Base-by-base conservation (phyloP, 1,140 invertebrate species). In the Olivierus martensii region DNA sequence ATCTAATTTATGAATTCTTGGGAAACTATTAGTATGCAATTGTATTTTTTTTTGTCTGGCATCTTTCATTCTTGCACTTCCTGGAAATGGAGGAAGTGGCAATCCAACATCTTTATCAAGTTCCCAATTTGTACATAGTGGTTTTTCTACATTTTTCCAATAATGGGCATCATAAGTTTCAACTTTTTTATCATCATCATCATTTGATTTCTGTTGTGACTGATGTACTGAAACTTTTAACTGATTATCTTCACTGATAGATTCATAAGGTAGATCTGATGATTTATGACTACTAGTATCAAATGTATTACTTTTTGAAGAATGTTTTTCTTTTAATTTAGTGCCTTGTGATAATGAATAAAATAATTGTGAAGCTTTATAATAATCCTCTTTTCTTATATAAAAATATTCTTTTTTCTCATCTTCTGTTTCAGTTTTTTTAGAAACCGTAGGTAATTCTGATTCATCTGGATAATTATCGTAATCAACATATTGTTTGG, bases 351-450 rank as follows among this genome's bases (percentile, higher is more conserved):
- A 28, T 28, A 28, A 53, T 11, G 55, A 45, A 57, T 58, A 56
- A 54, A 53, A 60, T 41, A 60, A 57, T 14, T 57, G 51, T 1
- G 58, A 60, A 15, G 60, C 60, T 44, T 54, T 51, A 37, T 60
- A 58, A 41, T 58, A 59, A 15, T 62, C 60, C 48, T 62, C 58
- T 21, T 52, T 41, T 36, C 53, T 60, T 14, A 60, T 56, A 22
- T 54, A 46, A 47, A 51, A 49, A 49, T 48, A n/a, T 41, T 41
- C 39, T n/a, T 41, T 41, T 41, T 41, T 18, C n/a, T n/a, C n/a
- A 41, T 41, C 28, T 6, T 28, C 28, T 6, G 4, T 9, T 28
- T 28, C 28, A 1, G 28, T 28, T 6, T 9, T 28, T 28, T 28
- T 28, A 28, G 28, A 28, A 6, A 28, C 4, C 28, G 9, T 4